A percentile compares a stretch with the other conserved stretches of the same genome.
phyloP scores from a whole-genome alignment of 1,140 invertebrate genomes.

The Tetramorium parvispinum region DNA sequence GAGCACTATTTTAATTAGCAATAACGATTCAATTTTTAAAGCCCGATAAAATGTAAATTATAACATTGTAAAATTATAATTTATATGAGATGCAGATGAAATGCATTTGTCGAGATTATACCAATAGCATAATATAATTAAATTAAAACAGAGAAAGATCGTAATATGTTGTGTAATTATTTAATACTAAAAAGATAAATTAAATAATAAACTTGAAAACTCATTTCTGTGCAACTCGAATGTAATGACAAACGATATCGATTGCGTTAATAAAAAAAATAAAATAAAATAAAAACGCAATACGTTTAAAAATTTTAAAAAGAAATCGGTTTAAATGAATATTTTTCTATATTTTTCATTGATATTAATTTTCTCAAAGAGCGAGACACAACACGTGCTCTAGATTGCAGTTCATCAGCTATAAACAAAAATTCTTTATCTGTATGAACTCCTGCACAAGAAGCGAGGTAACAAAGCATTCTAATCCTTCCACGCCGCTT shows the following conservation, averaged over 20 bases:
- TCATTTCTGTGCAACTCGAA: conserved; percentile 2
- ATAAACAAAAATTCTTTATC: conserved; percentile 21
- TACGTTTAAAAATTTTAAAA: not conserved
- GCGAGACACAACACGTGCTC: not conserved
- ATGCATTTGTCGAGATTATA: not conserved
- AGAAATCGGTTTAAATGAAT: conserved; percentile 1
- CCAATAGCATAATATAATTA: conserved; percentile 4
- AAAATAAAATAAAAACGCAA: not conserved
- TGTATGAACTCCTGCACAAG: not conserved
- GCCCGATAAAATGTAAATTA: not conserved
- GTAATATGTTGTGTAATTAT: not conserved
- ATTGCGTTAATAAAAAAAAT: not conserved
- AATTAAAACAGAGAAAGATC: not conserved
- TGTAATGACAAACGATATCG: conserved; percentile 2
- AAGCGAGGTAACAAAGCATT: conserved; percentile 66
- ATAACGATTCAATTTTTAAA: not conserved
- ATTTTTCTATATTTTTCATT: not conserved
- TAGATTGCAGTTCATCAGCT: conserved; percentile 23
- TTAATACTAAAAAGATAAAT: not conserved
- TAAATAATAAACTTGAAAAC: conserved; percentile 3
- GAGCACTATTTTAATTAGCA: not conserved
- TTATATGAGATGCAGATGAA: not conserved
- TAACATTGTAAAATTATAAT: conserved; percentile 21
- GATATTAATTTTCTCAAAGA: conserved; percentile 1
- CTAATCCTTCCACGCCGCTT: conserved; percentile 63